Conservation (phyloP, 2,113 vertebrate genomes). For the Hippotragus niger region DNA sequence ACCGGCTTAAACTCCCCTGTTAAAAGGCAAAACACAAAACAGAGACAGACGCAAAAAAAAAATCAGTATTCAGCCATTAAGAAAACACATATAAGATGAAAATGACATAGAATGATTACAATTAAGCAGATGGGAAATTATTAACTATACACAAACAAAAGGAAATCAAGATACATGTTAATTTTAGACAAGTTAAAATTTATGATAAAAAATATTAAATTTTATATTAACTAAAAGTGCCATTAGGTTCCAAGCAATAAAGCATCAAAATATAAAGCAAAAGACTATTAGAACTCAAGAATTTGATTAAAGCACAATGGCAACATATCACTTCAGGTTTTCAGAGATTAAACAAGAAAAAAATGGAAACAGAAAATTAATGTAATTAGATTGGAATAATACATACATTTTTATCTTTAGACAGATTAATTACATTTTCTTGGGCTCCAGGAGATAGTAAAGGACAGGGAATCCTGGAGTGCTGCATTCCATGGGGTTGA, state of each 20-base stretch:
- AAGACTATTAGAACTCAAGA: neutral
- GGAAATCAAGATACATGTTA: neutral
- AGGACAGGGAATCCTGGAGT: neutral
- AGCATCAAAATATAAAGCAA: neutral
- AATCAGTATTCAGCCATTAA: neutral
- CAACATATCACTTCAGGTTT: neutral
- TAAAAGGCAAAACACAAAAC: neutral
- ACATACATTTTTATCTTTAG: neutral
- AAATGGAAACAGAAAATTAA: neutral
- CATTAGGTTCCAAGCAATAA: neutral
- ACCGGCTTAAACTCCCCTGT: neutral
- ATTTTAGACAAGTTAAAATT: neutral
- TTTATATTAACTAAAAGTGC: neutral
- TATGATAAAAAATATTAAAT: neutral
- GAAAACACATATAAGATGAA: neutral
- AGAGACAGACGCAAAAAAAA: neutral
- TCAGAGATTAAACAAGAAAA: neutral
- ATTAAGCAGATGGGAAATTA: neutral
- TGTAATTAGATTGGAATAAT: neutral
- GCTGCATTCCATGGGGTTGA: neutral
- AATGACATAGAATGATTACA: neutral
- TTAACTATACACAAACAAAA: neutral
- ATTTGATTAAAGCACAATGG: neutral
- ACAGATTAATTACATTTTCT: neutral
- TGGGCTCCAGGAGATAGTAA: neutral